Evolutionary conservation across 2,113 vertebrate genomes (phyloP), one percentile per base, ranked within the genome.

Genomic region (Stegastes partitus): DNA sequence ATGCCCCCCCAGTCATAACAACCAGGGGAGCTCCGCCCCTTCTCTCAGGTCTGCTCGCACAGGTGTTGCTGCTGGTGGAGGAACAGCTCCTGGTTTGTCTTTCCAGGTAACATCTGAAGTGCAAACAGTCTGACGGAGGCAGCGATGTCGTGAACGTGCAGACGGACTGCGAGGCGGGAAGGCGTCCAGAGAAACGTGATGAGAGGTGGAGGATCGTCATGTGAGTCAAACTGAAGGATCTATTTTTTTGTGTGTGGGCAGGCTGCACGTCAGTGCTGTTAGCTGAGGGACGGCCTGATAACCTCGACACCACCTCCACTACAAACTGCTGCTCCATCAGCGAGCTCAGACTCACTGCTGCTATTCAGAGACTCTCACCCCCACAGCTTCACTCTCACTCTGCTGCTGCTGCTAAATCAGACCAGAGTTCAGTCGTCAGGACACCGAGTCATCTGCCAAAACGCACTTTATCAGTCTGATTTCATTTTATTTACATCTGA

Each of bases 261-360:
- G 49, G 73, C 73, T 49, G 67, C 50, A 90, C 86, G 86, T 90
- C 83, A 90, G 67, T 28, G 76, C 77, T 76, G 76, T 62, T 55
- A 51, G 68, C 74, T 22, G 66, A 78, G 70, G 62, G 67, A 80
- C 74, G 81, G 81, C 81, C 74, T 21, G 79, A 66, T 79, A 68
- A 88, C 85, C 86, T 86, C 73, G 26, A 65, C 88, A 84, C 83
- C 88, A 82, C 86, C 86, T 84, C 89, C 86, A 80, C 79, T 39
- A 79, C 83, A 85, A 81, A 77, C 71, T 79, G 85, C 57, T 78
- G 37, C 84, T 84, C 77, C 70, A 77, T 69, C 80, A 68, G 11
- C 22, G 45, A 63, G 49, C 25, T n/a, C 67, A 81, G 68, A 82
- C 54, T 81, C 85, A 81, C 75, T 82, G 81, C 74, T 75, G 72